phyloP scores from a whole-genome alignment of 2,888 invertebrate species.

The Apantesis nais region DNA sequence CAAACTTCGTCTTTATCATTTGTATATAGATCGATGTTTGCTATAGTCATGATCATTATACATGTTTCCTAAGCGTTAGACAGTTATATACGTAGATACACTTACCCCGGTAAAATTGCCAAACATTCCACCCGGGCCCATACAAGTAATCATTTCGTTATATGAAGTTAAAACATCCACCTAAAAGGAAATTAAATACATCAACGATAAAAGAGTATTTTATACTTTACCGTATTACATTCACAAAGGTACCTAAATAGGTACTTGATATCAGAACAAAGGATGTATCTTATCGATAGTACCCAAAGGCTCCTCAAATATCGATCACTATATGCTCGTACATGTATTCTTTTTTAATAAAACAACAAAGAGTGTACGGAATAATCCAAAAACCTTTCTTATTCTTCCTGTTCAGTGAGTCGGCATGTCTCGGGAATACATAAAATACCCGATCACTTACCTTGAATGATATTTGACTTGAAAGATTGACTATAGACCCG shows the following conservation, averaged over 20 bases:
- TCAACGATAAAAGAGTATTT: not conserved
- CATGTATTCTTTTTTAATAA: slow-evolving; percentile 31
- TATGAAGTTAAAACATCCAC: slow-evolving; percentile 79
- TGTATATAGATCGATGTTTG: not conserved
- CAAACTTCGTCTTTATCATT: too few species aligned
- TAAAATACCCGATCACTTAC: slow-evolving; percentile 38
- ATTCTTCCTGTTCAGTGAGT: slow-evolving; percentile 44
- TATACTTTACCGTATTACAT: not conserved
- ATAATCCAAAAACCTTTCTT: slow-evolving; percentile 45
- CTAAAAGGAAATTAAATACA: slow-evolving; percentile 52
- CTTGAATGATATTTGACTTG: slow-evolving; percentile 42
- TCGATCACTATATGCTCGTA: slow-evolving; percentile 5
- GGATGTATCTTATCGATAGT: not conserved
- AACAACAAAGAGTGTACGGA: slow-evolving; percentile 29
- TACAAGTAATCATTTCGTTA: slow-evolving; percentile 81
- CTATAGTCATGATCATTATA: rapidly evolving
- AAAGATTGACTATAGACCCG: slow-evolving; percentile 39
- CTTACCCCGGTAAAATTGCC: slow-evolving; percentile 80
- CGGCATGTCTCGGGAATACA: slow-evolving; percentile 29
- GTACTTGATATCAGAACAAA: not conserved
- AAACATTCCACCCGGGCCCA: slow-evolving; percentile 84
- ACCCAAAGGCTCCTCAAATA: slow-evolving; percentile 3
- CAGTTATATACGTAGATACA: slow-evolving; percentile 16
- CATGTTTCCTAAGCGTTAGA: not conserved
- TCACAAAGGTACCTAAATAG: not conserved